Base-by-base conservation (phyloP, 1,140 invertebrate genomes). In the Penaeus chinensis region DNA sequence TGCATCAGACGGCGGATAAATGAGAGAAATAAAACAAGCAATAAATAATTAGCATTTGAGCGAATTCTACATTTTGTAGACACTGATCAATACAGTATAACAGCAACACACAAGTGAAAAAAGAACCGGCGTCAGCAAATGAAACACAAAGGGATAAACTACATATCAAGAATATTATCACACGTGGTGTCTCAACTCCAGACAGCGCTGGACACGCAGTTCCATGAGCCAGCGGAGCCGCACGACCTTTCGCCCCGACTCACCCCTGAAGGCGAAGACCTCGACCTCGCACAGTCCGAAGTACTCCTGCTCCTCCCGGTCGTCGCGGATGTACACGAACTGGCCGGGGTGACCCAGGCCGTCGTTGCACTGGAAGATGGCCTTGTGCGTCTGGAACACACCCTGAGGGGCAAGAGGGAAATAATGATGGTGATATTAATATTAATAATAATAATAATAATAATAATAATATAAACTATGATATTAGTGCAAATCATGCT, bases 261-360 rank as follows among this genome's bases (percentile, higher is more conserved):
- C 84, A 92, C 92, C 91, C 91, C 91, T 91, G 65, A 90, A 89
- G 22, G 90, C 91, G 71, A 92, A 92, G 13, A 92, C 91, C 79
- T 92, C 91, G 0, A 92, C 91, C 85, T 92, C 92, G 88, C 92
- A 92, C 3, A 92, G 89, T 16, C 91, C 91, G 90, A 92, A 92
- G 78, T 92, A 92, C 37, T 92, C 91, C n/a, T 91, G 90, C 42
- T 91, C 88, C 24, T 90, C 86, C 7, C 91, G 65, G 79, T 92
- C 91, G 85, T 92, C 92, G 71, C 92, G 84, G 61, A 92, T 91
- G 84, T 92, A 92, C 22, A 92, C 90, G 87, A 91, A 91, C 42
- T 91, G 90, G 19, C 92, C 92, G 27, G 90, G 83, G 32, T 91
- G 90, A 13, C 91, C 92, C 11, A 90, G 85, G 19, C 91, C 90